Percentiles rank a stretch among this genome's conserved stretches.
These are phyloP conservation scores for Cephus sareptanus DNA, from an alignment of 2,888 invertebrate genomes.

Conservation along the genomic window DNA sequence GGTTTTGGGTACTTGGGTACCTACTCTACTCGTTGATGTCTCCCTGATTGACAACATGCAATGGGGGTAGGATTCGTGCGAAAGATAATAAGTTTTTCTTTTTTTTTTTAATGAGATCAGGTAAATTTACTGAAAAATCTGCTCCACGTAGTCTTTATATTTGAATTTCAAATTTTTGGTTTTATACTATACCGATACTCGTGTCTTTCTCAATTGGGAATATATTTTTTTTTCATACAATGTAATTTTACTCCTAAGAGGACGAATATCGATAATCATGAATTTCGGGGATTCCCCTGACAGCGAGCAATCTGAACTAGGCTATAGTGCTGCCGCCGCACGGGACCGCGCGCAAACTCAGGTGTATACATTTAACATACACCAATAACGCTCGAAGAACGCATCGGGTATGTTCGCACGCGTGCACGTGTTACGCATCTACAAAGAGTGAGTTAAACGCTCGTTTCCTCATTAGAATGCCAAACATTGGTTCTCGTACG, in stretches of 20 bases:
- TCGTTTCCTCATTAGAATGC: conserved; percentile 64
- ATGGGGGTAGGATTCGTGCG: background rate
- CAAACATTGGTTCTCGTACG: conserved; percentile 50
- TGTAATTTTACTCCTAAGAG: background rate
- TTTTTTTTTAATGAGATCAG: background rate
- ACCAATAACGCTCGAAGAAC: background rate
- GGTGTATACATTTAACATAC: background rate
- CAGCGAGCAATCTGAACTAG: background rate
- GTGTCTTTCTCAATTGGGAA: too few species aligned
- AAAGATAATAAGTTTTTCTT: background rate
- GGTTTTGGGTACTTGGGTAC: background rate
- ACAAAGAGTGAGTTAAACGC: conserved; percentile 45
- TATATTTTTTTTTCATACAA: background rate
- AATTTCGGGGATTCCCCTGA: background rate
- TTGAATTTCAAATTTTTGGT: background rate
- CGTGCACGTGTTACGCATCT: conserved; percentile 13
- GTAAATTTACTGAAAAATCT: background rate
- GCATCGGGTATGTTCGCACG: conserved; percentile 15
- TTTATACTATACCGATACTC: too few species aligned
- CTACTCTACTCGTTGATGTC: conserved; percentile 37
- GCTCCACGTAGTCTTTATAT: background rate
- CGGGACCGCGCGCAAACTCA: background rate
- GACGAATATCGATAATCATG: background rate
- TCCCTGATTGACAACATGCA: conserved; percentile 48
- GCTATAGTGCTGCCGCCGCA: background rate